Base-by-base conservation (phyloP, 2,888 invertebrate genomes). In the Eupithecia centaureata region DNA sequence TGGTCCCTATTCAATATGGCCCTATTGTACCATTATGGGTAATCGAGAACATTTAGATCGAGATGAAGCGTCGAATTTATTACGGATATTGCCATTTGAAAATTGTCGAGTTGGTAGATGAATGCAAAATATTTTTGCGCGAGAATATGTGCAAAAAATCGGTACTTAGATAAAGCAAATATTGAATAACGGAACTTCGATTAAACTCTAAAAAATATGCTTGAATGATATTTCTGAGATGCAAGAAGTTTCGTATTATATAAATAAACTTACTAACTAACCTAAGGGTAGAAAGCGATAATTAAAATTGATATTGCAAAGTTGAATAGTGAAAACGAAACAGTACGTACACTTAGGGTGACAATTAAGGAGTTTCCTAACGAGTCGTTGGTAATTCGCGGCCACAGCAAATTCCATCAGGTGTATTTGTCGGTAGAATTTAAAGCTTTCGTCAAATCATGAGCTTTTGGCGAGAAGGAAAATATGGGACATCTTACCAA, bases 1-100 rank as follows among this genome's bases (percentile, higher is more conserved):
- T 76, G 77, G 79, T 75, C 77, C 77, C 82, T 77, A 86, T 89
- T 88, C 82, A 87, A 84, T 85, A 80, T 78, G 78, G 82, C 78
- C 78, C 86, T 81, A 87, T 89, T 88, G 88, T 88, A 79, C 88
- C 88, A 85, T 88, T 89, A 88, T 84, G 83, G 88, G 88, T 84
- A 86, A 87, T 87, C 84, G 86, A 80, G 85, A 85, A 86, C 83
- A 84, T 86, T 86, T 82, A 81, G 81, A 83, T 79, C 80, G 79
- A 81, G 82, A 84, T 86, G 86, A 84, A 82, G 86, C 84, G 85
- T 86, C 82, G 82, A 84, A 86, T 88, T 87, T 87, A 86, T 88
- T 80, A 80, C 78, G 75, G 78, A 79, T 81, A 80, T 77, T 73
- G 73, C 74, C 77, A 75, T 77, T 72, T 75, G 73, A 71, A 76